phyloP scores from a whole-genome alignment of 2,888 invertebrate species.

The Pseudeuparius sepicola region DNA sequence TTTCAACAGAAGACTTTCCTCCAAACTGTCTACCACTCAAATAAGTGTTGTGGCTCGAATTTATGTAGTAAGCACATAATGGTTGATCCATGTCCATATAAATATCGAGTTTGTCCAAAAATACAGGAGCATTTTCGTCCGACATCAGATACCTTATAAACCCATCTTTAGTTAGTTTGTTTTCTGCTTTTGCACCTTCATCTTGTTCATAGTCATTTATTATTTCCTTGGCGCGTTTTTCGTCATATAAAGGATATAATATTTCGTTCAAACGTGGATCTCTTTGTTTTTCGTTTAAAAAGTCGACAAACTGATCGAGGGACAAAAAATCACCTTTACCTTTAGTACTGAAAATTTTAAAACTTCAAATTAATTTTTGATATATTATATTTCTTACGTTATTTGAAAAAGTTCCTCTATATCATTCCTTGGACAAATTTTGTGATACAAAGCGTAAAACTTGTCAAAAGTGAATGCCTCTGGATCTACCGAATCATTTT shows the following conservation, averaged over 20 bases:
- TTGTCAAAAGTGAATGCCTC: constrained; percentile 96
- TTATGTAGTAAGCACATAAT: constrained; percentile 96
- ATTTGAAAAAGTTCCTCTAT: constrained; percentile 95
- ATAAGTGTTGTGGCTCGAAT: constrained; percentile 96
- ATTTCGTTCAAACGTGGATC: constrained; percentile 99
- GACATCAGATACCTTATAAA: constrained; percentile 98
- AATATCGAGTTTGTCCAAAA: constrained; percentile 92
- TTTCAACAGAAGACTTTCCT: constrained; percentile 97
- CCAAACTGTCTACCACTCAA: constrained; percentile 93
- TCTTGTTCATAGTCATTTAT: constrained; percentile 87
- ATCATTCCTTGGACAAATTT: constrained; percentile 97
- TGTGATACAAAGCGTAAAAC: constrained; percentile 96
- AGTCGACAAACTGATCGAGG: constrained; percentile 79
- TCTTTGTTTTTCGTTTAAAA: constrained; percentile 94
- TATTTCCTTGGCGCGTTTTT: constrained; percentile 85
- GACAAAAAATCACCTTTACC: constrained; percentile 83
- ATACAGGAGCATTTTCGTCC: constrained; percentile 99
- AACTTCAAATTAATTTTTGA: not conserved
- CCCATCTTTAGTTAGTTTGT: constrained; percentile 85
- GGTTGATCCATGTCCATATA: constrained; percentile 99
- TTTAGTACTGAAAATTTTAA: constrained; percentile 64
- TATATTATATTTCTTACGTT: constrained; percentile 60
- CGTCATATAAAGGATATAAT: constrained; percentile 92
- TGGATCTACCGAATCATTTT: constrained; percentile 92
- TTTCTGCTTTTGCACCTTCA: constrained; percentile 60